Evolutionary conservation across 2,888 invertebrate genomes (phyloP).

Genomic region (Yponomeuta cagnagella): DNA sequence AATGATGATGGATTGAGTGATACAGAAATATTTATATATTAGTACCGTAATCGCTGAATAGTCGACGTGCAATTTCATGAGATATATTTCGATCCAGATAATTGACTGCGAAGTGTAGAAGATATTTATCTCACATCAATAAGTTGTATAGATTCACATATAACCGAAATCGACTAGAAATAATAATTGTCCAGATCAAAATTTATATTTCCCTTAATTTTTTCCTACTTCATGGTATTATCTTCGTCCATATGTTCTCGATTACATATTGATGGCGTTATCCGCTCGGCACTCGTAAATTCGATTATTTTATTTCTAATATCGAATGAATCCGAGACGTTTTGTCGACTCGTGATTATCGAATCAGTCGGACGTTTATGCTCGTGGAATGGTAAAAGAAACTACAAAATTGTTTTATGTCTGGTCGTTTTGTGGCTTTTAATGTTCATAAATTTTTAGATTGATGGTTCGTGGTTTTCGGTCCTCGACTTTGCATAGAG

Average conservation of each 20-base stretch:
- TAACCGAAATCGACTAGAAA: background rate
- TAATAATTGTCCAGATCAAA: background rate
- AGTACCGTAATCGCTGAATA: too few relatives aligned
- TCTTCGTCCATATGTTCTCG: slow-evolving; percentile 2
- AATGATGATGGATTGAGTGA: too few relatives aligned
- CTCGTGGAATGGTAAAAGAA: background rate
- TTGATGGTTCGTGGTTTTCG: background rate
- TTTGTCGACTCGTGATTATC: slow-evolving; percentile 13
- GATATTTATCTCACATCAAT: background rate
- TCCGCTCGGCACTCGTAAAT: slow-evolving; percentile 10
- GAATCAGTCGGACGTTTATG: slow-evolving; percentile 7
- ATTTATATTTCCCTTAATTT: background rate
- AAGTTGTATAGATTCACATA: background rate
- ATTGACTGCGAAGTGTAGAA: too few relatives aligned
- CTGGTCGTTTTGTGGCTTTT: background rate
- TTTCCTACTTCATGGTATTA: background rate
- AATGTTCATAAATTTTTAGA: background rate
- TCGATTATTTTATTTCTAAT: slow-evolving; percentile 7
- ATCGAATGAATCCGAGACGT: slow-evolving; percentile 6
- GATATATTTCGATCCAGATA: too few relatives aligned
- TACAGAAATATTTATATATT: too few relatives aligned
- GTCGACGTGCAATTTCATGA: too few relatives aligned
- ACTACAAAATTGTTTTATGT: slow-evolving; percentile 8
- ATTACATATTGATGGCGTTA: slow-evolving; percentile 4
- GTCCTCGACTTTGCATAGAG: background rate